A percentile compares a stretch with the other conserved stretches of the same genome.
These are phyloP conservation scores for Busseola fusca DNA, from an alignment of 2,888 invertebrate genomes.

Conservation along the genomic window DNA sequence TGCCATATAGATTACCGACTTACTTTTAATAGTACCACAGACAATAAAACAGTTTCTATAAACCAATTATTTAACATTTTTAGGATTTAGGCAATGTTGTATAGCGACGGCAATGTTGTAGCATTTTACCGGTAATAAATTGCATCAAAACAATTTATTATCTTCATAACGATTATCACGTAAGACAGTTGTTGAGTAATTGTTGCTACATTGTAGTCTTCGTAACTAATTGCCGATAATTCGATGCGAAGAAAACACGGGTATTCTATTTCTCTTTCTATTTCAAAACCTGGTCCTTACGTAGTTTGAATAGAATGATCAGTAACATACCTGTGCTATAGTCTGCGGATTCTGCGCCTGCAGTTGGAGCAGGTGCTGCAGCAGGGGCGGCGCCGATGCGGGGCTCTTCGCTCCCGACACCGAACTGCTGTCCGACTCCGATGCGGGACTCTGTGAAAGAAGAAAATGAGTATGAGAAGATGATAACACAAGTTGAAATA, in stretches of 20 bases:
- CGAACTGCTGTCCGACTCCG: slow-evolving; percentile 91
- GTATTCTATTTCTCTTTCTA: not conserved
- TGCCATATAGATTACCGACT: too few species aligned
- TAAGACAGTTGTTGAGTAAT: not conserved
- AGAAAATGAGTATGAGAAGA: not conserved
- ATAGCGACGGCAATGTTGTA: too few species aligned
- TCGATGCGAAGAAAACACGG: not conserved
- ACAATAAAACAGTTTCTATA: too few species aligned
- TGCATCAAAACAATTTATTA: not conserved
- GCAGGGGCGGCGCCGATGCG: slow-evolving; percentile 80
- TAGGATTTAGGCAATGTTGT: too few species aligned
- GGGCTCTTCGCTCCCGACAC: slow-evolving; percentile 89
- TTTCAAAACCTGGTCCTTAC: not conserved
- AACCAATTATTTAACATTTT: too few species aligned
- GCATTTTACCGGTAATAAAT: too few species aligned
- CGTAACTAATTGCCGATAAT: not conserved
- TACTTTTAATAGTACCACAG: too few species aligned
- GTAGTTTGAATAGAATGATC: not conserved
- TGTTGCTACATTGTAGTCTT: not conserved
- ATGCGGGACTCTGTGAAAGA: slow-evolving; percentile 90
- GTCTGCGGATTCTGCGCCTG: slow-evolving; percentile 85
- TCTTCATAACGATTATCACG: not conserved
- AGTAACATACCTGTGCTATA: slow-evolving; percentile 80
- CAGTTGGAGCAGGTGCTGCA: slow-evolving; percentile 83
- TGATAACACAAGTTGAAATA: too few species aligned